Percentiles rank a stretch among this genome's conserved stretches.
These are phyloP conservation scores for Microplitis demolitor DNA, from an alignment of 1,140 invertebrate genomes.

Conservation along the genomic window DNA sequence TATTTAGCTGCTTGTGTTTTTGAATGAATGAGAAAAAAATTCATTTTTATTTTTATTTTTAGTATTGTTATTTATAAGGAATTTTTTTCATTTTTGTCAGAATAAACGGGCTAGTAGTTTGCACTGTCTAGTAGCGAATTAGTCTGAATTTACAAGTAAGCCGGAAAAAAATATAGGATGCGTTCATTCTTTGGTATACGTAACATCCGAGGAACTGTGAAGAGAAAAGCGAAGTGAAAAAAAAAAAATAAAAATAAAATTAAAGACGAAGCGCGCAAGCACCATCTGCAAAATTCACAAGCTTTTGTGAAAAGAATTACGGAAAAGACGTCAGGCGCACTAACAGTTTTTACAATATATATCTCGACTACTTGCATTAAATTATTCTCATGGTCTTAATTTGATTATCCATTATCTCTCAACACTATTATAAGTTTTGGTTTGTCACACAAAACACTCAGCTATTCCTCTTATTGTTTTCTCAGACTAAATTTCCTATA, in stretches of 20 bases:
- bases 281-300: slow-evolving; percentile 30
- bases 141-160: slow-evolving; percentile 30
- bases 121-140: slow-evolving; percentile 26
- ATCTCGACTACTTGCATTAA: neutral
- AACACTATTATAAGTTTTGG: too few relatives aligned
- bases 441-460: too few relatives aligned
- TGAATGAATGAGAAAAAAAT: neutral
- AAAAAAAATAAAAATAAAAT: slow-evolving; percentile 2
- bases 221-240: neutral
- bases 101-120: slow-evolving; percentile 20
- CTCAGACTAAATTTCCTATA: neutral
- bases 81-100: slow-evolving; percentile 1
- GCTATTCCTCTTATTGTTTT: neutral
- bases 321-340: slow-evolving; percentile 12
- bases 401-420: too few relatives aligned
- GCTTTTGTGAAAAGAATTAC: slow-evolving; percentile 16
- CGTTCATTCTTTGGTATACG: neutral
- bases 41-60: slow-evolving; percentile 2
- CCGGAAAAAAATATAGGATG: neutral
- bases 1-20: neutral
- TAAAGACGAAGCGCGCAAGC: neutral
- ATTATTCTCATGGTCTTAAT: neutral
- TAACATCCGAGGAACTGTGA: too few relatives aligned
- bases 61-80: neutral
- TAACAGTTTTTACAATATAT: neutral